Evolutionary conservation across 2,888 invertebrate genomes (phyloP), one percentile per base, ranked within the genome.

Genomic region (Erebia ligea): DNA sequence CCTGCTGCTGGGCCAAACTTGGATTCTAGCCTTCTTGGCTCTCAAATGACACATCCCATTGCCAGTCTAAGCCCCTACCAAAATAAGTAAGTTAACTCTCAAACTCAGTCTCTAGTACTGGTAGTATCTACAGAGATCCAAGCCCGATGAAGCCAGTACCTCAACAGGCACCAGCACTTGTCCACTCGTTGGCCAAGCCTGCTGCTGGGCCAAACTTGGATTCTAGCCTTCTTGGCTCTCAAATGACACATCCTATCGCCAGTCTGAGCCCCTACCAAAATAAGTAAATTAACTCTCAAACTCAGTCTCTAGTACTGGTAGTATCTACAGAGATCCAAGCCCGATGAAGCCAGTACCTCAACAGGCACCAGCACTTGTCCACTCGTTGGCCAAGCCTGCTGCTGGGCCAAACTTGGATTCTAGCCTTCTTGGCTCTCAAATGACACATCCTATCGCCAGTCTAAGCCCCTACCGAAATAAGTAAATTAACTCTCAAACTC

Each of bases 401-500:
- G 6, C 50, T n/a, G 15, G 15, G 2, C 5, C 1, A 62, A 79
- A 83, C 76, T 65, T 94, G 0, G 94, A 94, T 76, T 78, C 83
- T 0, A 93, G 90, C 83, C 52, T 89, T 77, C 74, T 89, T 77
- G 79, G 91, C 77, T 83, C 94, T 59, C 93, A 94, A 76, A 89
- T 94, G 85, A 95, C 95, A 34, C 95, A 96, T 86, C 97, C 98
- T 0, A 98, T 99, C 79, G 94, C 95, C 17, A 97, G 96, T 78
- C 94, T 99, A 11, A 98, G 97, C 78, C 99, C 99, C 1, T 99
- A 98, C 86, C 98, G 98, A 83, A 98, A 98, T 87, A 97, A 96
- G 96, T 96, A 86, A 88, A 91, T 84, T 59, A 34, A 5, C 15
- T n/a, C n/a, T 58, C n/a, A 25, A 25, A 25, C 1, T 3, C 3